Base-by-base conservation (phyloP, 2,888 invertebrate species). In the Synanthedon andrenaeformis region DNA sequence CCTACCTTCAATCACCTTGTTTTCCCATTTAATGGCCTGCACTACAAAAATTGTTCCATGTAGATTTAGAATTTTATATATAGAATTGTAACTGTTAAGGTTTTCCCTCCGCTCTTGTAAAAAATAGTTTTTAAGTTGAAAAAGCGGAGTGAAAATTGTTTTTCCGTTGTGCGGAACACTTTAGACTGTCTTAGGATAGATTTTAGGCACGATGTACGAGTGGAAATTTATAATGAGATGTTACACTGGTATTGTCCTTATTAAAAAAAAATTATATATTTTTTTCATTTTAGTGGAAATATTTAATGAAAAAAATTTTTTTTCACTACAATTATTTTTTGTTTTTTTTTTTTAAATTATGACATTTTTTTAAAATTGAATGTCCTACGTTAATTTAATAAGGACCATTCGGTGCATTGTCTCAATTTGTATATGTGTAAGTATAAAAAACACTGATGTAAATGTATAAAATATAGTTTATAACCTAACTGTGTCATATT, bases 401-500 rank as follows among this genome's bases (percentile, higher is more conserved):
- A 73, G 67, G 70, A 69, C 63, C 63, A 59, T 61, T 68, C 67
- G 75, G 75, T 69, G 73, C 74, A 73, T 61, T 67, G 66, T 64
- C 65, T 62, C 64, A 63, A 66, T 63, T 68, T 85, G 84, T 85
- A 84, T 83, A 85, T 82, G 78, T 86, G 81, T 84, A 84, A 82
- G 79, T 83, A 83, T 79, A 80, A 81, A 23, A 35, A 35, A 78
- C 72, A 79, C 13, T 75, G 74, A 76, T 82, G 79, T 83, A 83
- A 81, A 73, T 81, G 78, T 82, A 81, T 76, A 82, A 83, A 82
- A 79, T 74, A 72, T 84, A 83, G 81, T 64, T 71, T 68, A 17
- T 82, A 84, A 81, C 76, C 75, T 84, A 85, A 86, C 82, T 87
- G 87, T 87, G 87, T 87, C 87, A 87, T 87, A 87, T 79, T 87